These are phyloP conservation scores for Stegastes partitus DNA, from an alignment of 2,113 vertebrate species.

Conservation along the genomic window DNA sequence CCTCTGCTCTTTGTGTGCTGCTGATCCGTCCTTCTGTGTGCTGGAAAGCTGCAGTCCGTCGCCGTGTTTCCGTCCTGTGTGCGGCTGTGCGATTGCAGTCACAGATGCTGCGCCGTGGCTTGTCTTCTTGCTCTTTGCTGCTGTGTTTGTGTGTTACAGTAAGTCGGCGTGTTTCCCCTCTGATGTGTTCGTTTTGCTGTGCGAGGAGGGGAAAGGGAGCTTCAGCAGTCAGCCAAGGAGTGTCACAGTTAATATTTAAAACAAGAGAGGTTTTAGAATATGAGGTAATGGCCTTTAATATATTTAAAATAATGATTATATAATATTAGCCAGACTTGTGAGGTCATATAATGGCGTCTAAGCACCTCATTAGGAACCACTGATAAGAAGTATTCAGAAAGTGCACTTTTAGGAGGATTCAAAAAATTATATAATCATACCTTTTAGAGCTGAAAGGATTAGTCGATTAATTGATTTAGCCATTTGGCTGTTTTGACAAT, in stretches of 20 bases:
- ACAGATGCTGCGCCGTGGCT: slow-evolving; percentile 39
- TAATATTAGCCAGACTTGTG: too few species aligned
- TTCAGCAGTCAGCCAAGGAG: neutral
- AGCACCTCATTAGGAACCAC: too few species aligned
- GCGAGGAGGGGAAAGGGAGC: slow-evolving; percentile 24
- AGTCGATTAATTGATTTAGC: too few species aligned
- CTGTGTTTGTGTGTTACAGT: slow-evolving; percentile 47
- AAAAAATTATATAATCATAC: too few species aligned
- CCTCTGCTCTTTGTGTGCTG: slow-evolving; percentile 59
- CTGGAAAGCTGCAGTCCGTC: slow-evolving; percentile 55
- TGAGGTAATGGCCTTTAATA: neutral
- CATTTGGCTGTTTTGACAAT: too few species aligned
- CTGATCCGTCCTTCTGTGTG: slow-evolving; percentile 46
- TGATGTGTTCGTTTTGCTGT: slow-evolving; percentile 21
- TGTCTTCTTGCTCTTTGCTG: slow-evolving; percentile 34
- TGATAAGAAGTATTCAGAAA: too few species aligned
- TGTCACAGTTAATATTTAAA: neutral
- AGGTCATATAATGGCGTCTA: too few species aligned
- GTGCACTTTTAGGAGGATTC: too few species aligned
- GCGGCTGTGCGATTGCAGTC: slow-evolving; percentile 45
- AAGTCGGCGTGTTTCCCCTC: slow-evolving; percentile 12
- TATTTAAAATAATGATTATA: neutral
- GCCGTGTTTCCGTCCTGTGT: slow-evolving; percentile 58
- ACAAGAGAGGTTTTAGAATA: slow-evolving; percentile 1
- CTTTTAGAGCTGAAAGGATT: too few species aligned